Percentiles rank a stretch among this genome's conserved stretches.
phyloP scores from a whole-genome alignment of 2,113 vertebrate genomes.

The Todiramphus chloris region DNA sequence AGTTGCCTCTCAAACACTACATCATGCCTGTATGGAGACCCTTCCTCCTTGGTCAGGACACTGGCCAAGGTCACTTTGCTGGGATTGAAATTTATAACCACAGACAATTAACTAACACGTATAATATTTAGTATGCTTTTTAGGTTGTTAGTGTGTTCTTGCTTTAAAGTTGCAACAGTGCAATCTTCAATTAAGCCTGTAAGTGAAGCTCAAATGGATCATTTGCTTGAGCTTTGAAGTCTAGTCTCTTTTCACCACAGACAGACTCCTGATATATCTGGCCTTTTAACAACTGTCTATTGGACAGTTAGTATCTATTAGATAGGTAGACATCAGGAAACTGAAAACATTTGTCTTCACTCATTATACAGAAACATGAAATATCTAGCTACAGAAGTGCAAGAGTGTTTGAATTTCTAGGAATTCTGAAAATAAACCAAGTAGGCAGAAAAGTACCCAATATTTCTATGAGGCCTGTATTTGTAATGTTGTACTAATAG shows the following conservation, averaged over 20 bases:
- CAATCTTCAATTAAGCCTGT: neutral
- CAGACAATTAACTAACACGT: neutral
- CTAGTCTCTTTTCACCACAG: neutral
- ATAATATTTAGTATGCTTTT: neutral
- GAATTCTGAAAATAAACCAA: neutral
- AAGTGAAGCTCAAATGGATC: neutral
- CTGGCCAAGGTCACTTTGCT: neutral
- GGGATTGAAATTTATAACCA: neutral
- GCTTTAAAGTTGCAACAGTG: neutral
- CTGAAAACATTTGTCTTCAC: neutral
- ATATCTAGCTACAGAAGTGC: neutral
- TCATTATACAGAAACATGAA: neutral
- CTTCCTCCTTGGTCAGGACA: neutral
- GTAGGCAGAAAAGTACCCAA: neutral
- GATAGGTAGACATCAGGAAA: neutral
- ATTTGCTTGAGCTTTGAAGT: neutral
- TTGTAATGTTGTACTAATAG: neutral
- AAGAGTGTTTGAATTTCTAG: neutral
- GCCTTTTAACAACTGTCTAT: neutral
- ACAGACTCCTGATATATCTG: neutral
- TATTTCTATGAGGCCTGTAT: neutral
- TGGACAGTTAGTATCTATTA: neutral
- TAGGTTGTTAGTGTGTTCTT: neutral
- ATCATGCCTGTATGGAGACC: neutral
- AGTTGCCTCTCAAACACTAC: neutral